Percentiles rank a stretch among this genome's conserved stretches.
Conservation (phyloP, 2,888 invertebrate genomes). For the Gastracanthus pulcherrimus region DNA sequence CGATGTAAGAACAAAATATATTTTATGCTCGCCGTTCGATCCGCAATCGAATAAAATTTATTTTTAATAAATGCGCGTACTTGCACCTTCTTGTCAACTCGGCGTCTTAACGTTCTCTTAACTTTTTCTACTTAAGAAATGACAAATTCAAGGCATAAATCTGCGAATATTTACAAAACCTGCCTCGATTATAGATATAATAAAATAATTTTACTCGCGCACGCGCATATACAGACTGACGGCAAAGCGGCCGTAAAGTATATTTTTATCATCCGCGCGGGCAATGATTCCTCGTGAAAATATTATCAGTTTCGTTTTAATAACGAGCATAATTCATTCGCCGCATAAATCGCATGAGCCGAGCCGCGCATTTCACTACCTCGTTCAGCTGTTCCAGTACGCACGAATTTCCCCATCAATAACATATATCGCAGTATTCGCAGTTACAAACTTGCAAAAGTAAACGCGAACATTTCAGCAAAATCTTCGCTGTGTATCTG, state of each 20-base stretch:
- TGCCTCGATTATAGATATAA: not conserved
- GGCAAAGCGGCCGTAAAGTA: conserved; percentile 15
- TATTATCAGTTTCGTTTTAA: conserved; percentile 39
- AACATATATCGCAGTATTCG: not conserved
- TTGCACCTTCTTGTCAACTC: too few species aligned
- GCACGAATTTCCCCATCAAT: not conserved
- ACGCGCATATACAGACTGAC: not conserved
- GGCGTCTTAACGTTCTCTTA: too few species aligned
- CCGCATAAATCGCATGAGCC: conserved; percentile 7
- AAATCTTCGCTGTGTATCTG: too few species aligned
- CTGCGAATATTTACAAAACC: not conserved
- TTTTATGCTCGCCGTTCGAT: not conserved
- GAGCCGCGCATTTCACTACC: not conserved
- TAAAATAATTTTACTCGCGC: conserved; percentile 21
- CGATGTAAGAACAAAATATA: not conserved
- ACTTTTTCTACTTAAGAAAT: not conserved
- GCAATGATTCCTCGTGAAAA: conserved; percentile 7
- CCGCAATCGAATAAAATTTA: too few species aligned
- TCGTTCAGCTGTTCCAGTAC: not conserved
- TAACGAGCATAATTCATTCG: conserved; percentile 33
- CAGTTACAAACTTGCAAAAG: too few species aligned
- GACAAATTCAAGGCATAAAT: conserved; percentile 12
- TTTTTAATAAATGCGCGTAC: not conserved
- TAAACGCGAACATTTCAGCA: too few species aligned
- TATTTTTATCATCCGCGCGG: not conserved